A percentile compares a stretch with the other conserved stretches of the same genome.
Conservation (phyloP, 2,797 vertebrate genomes). For the Brachymystax lenok region DNA sequence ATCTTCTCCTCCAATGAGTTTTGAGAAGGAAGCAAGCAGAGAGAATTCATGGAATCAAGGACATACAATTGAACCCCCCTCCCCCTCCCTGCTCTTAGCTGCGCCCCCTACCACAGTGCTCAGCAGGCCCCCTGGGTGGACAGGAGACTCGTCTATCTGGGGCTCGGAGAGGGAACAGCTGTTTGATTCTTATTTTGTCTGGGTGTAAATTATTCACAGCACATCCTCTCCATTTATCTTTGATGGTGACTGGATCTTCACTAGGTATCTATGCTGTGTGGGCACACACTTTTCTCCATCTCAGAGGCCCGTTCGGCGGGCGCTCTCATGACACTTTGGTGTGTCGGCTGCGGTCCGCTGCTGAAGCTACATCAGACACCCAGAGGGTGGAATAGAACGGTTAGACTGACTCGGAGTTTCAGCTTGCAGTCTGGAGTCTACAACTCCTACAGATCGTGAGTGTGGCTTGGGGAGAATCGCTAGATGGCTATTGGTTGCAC, state of each 20-base stretch:
- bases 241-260: conserved; percentile 57
- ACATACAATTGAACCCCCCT: no score
- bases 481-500: no score
- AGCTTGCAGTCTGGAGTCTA: no score
- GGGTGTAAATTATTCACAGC: conserved; percentile 73
- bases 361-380: conserved; percentile 17
- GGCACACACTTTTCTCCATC: conserved; percentile 52
- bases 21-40: no score
- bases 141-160: neutral
- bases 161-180: conserved; percentile 36
- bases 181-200: conserved; percentile 69
- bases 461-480: no score
- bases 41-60: no score
- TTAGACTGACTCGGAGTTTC: neutral
- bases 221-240: conserved; percentile 67
- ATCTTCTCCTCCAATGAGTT: no score
- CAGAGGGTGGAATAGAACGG: neutral
- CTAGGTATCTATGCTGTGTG: conserved; percentile 41
- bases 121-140: no score
- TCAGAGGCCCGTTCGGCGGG: conserved; percentile 58
- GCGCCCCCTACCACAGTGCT: no score
- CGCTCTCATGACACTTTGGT: conserved; percentile 56
- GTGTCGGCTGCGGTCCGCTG: conserved; percentile 38
- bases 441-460: no score
- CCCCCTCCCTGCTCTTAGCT: no score